Base-by-base conservation (phyloP, 2,113 vertebrate species). In the Poeciliopsis retropinna region DNA sequence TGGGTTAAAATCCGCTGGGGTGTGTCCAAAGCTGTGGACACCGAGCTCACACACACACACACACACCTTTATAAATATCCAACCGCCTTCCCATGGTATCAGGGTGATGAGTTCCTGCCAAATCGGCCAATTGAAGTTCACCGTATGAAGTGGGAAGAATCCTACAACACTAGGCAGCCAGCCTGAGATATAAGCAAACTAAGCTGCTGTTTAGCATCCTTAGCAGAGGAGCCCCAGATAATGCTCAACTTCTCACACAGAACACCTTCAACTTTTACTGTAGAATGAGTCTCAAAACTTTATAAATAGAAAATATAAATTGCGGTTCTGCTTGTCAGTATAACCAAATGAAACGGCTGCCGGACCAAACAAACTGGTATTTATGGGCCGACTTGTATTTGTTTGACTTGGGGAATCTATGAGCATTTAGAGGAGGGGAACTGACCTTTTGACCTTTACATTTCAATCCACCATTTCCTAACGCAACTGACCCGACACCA, bases 51-150 rank as follows among this genome's bases (percentile, higher is more conserved):
- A 75, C 76, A 80, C 37, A 78, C 62, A 76, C 34, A 69, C 76
- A 54, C 47, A 19, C 51, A 54, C 51, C 22, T 54, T 25, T 54
- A 54, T 25, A 54, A 54, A 54, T 37, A 37, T 37, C 34, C 34
- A 37, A 11, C 34, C 34, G 34, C 34, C 91, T 87, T 81, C 86
- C 85, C 89, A 90, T 66, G 88, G 81, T 85, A 89, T 91, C 90
- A 84, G 79, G 78, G 84, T 85, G 57, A 86, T 89, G 84, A 83
- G 84, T 85, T 85, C 76, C 79, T 79, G 74, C 62, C 64, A 14
- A 30, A 64, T 69, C 70, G 75, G 80, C 30, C 75, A 77, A 76
- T 31, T 34, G 77, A 67, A 74, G 79, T 86, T 86, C 72, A 83
- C 47, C 41, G 73, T n/a, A 78, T 28, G 66, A 39, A 73, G 47